These are phyloP conservation scores for Oophaga pumilio DNA, from an alignment of 2,113 vertebrate species.

Conservation along the genomic window DNA sequence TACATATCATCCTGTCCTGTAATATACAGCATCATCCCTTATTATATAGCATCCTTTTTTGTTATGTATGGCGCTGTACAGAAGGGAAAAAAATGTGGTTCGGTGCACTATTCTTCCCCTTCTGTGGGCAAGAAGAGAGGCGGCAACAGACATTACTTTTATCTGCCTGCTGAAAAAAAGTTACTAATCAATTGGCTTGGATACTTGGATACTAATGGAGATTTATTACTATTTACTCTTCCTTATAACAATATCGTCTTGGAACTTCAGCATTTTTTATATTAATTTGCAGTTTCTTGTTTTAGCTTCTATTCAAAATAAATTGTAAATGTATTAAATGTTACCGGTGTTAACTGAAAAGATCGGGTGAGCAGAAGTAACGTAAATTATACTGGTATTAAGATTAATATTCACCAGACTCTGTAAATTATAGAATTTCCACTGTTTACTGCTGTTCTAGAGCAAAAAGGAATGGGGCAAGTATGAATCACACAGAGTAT, in stretches of 20 bases:
- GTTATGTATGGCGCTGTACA: no score
- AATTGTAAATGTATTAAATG: conserved; percentile 7
- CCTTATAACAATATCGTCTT: conserved; percentile 7
- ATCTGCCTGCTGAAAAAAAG: not conserved
- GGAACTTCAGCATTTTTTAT: not conserved
- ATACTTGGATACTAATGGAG: not conserved
- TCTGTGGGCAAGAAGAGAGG: no score
- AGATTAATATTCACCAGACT: conserved; percentile 25
- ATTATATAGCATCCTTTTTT: no score
- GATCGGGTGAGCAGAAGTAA: not conserved
- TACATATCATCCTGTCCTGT: no score
- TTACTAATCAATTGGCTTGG: no score
- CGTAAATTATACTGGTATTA: conserved; percentile 17
- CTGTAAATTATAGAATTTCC: not conserved
- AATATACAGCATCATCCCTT: no score
- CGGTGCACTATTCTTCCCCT: no score
- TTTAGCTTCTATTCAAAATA: not conserved
- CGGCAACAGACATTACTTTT: not conserved
- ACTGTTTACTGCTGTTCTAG: not conserved
- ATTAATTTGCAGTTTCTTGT: not conserved
- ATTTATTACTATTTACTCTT: not conserved
- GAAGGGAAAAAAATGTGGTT: no score
- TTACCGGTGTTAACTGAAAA: not conserved
- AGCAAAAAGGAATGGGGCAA: not conserved
- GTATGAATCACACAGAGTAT: no score